Evolutionary conservation across 2,888 invertebrate genomes (phyloP).

Genomic region (Drosophila pseudotakahashii): DNA sequence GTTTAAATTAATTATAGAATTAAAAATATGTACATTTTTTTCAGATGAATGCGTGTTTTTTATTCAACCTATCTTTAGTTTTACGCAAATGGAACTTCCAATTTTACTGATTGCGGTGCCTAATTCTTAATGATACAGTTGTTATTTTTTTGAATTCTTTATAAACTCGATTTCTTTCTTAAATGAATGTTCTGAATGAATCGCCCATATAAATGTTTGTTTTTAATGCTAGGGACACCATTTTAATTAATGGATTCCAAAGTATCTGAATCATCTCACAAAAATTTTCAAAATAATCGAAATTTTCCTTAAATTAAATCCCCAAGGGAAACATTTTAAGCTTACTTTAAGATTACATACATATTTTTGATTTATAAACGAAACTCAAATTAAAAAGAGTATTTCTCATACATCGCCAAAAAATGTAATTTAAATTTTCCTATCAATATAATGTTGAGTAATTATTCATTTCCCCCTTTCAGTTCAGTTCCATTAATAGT

Average conservation of each 20-base stretch:
- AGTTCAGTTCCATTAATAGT: too few relatives aligned
- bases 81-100: background rate
- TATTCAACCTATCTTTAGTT: background rate
- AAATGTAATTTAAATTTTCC: too few relatives aligned
- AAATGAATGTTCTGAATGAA: background rate
- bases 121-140: background rate
- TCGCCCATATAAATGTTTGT: background rate
- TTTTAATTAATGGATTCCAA: background rate
- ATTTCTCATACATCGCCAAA: too few relatives aligned
- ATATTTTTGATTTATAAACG: too few relatives aligned
- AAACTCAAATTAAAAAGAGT: too few relatives aligned
- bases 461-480: too few relatives aligned
- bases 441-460: too few relatives aligned
- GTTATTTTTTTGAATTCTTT: background rate
- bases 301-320: background rate
- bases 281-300: too few relatives aligned
- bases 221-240: background rate
- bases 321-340: background rate
- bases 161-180: background rate
- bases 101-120: background rate
- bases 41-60: background rate
- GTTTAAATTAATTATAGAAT: background rate
- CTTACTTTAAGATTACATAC: too few relatives aligned
- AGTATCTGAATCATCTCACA: background rate
- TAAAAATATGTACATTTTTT: background rate